phyloP scores from a whole-genome alignment of 1,140 invertebrate genomes.

The Drosophila sechellia region DNA sequence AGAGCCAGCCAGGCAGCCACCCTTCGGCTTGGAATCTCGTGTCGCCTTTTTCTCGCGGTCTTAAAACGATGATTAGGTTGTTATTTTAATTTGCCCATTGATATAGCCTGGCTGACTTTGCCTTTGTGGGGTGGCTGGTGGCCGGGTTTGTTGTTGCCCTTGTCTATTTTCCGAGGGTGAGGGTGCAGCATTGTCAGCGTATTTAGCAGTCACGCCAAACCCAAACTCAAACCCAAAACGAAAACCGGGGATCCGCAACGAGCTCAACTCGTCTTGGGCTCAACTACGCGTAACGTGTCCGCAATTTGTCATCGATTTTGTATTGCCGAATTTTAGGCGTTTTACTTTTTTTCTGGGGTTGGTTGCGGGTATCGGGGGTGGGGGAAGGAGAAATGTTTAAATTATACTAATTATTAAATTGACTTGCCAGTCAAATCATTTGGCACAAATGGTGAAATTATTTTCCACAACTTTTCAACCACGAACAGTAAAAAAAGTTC shows the following conservation, averaged over 20 bases:
- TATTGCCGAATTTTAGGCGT: constrained; percentile 77
- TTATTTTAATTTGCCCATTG: constrained; percentile 85
- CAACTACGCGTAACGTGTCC: constrained; percentile 85
- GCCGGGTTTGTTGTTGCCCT: constrained; percentile 49
- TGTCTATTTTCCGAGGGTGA: constrained; percentile 37
- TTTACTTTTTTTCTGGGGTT: constrained; percentile 12
- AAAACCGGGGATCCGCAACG: constrained; percentile 14
- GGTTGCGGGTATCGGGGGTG: constrained; percentile 19
- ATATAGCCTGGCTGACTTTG: constrained; percentile 80
- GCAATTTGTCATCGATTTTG: constrained; percentile 85
- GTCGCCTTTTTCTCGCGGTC: constrained; percentile 82
- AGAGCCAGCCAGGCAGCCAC: constrained; percentile 11
- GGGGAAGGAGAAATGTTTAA: constrained; percentile 68
- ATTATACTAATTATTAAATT: constrained; percentile 84
- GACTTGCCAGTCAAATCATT: constrained; percentile 81
- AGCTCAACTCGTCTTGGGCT: constrained; percentile 73
- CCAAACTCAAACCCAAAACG: constrained; percentile 17
- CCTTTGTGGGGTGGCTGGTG: constrained; percentile 74
- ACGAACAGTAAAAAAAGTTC: not conserved
- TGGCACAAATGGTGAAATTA: constrained; percentile 72
- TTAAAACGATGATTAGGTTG: constrained; percentile 85
- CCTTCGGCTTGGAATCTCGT: constrained; percentile 31
- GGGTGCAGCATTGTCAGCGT: constrained; percentile 67
- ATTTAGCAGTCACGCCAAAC: constrained; percentile 79
- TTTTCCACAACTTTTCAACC: constrained; percentile 16